These are phyloP conservation scores for Epistrophe eligans DNA, from an alignment of 2,888 invertebrate species.

Conservation along the genomic window DNA sequence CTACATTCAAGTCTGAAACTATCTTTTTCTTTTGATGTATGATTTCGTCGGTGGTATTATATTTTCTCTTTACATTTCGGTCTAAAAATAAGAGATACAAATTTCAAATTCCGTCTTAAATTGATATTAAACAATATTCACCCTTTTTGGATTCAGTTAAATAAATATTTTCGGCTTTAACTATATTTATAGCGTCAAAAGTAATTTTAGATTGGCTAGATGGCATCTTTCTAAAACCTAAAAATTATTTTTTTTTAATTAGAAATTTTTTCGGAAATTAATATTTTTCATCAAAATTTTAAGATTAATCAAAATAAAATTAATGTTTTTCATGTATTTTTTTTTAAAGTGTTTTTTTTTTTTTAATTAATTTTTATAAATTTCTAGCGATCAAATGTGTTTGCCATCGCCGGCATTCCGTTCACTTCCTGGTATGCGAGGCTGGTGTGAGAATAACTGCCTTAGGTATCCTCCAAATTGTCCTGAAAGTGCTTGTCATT, in stretches of 20 bases:
- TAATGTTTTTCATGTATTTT: not conserved
- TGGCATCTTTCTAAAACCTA: slow-evolving; percentile 52
- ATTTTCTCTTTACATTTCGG: slow-evolving; percentile 14
- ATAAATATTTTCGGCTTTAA: slow-evolving; percentile 9
- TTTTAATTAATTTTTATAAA: slow-evolving; percentile 18
- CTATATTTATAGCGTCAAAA: slow-evolving; percentile 6
- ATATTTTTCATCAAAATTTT: slow-evolving; percentile 25
- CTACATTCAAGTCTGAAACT: slow-evolving; percentile 40
- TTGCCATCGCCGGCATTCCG: slow-evolving; percentile 87
- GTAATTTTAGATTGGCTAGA: slow-evolving; percentile 40
- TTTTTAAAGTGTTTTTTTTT: not conserved
- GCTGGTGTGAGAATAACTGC: slow-evolving; percentile 94
- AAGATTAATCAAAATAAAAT: not conserved
- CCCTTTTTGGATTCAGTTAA: not conserved
- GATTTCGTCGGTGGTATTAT: slow-evolving; percentile 73
- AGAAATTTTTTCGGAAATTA: not conserved
- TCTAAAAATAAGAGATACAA: not conserved
- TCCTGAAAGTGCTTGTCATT: slow-evolving; percentile 89
- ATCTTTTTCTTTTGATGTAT: slow-evolving; percentile 35
- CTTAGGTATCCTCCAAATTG: slow-evolving; percentile 94
- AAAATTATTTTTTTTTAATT: slow-evolving; percentile 11
- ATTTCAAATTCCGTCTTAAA: not conserved
- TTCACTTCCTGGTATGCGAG: slow-evolving; percentile 89
- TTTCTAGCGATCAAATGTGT: slow-evolving; percentile 91
- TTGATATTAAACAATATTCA: not conserved